These are phyloP conservation scores for Protosalanx chinensis DNA, from an alignment of 2,797 vertebrate species.

Conservation along the genomic window DNA sequence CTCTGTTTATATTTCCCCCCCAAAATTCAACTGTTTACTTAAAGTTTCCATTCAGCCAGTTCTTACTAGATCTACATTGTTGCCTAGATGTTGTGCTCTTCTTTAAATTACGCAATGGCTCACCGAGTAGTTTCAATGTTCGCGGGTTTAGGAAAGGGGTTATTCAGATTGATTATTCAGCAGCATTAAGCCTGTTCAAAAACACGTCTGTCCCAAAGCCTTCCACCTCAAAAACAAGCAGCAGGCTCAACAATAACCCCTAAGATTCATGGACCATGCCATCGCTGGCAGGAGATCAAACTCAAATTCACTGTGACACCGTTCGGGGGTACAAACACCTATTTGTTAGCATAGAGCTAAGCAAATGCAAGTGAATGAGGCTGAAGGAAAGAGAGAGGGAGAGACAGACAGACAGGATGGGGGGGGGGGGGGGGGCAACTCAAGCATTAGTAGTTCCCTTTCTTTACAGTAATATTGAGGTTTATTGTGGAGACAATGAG, in stretches of 20 bases:
- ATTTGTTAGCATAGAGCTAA: slow-evolving; percentile 31
- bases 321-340: slow-evolving; percentile 42
- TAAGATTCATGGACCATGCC: slow-evolving; percentile 40
- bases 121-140: background rate
- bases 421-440: background rate
- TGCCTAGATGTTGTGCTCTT: background rate
- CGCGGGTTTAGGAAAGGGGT: background rate
- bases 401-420: too few species aligned
- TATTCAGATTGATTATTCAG: background rate
- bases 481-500: too few species aligned
- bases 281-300: slow-evolving; percentile 32
- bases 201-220: slow-evolving; percentile 12
- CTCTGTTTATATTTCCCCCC: too few species aligned
- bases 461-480: too few species aligned
- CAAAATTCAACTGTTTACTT: background rate
- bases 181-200: background rate
- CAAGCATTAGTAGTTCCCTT: too few species aligned
- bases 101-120: background rate
- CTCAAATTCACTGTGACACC: slow-evolving; percentile 48
- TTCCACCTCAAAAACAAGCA: slow-evolving; percentile 20
- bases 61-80: background rate
- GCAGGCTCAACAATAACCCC: slow-evolving; percentile 17
- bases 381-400: background rate
- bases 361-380: slow-evolving; percentile 16
- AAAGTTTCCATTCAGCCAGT: background rate